Evolutionary conservation across 2,888 invertebrate species (phyloP).

Genomic region (Abrostola triplasia): DNA sequence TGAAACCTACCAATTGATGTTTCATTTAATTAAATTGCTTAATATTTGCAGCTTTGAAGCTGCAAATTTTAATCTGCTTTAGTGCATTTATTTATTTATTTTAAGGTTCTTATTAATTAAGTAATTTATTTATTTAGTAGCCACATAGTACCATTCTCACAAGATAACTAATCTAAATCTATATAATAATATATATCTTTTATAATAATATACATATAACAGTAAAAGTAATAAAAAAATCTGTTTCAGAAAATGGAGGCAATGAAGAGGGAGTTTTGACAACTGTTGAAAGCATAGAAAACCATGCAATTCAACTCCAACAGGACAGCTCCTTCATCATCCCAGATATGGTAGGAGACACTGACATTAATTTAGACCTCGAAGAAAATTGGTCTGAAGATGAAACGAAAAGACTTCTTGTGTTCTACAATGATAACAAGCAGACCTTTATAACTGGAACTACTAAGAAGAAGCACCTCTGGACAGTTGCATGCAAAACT

Average conservation of each 20-base stretch:
- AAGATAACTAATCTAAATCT: too few relatives aligned
- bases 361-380: constrained; percentile 27
- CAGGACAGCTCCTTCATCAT: constrained; percentile 59
- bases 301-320: constrained; percentile 60
- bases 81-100: too few relatives aligned
- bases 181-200: too few relatives aligned
- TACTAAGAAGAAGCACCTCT: constrained; percentile 74
- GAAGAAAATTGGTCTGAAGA: constrained; percentile 71
- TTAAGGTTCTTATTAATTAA: too few relatives aligned
- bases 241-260: constrained; percentile 70
- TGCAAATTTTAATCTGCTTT: too few relatives aligned
- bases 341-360: constrained; percentile 52
- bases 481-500: constrained; percentile 81
- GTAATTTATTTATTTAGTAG: too few relatives aligned
- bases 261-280: constrained; percentile 69
- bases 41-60: too few relatives aligned
- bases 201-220: too few relatives aligned
- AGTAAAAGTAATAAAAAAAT: too few relatives aligned
- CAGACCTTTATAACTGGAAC: constrained; percentile 71
- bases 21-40: too few relatives aligned
- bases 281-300: constrained; percentile 66
- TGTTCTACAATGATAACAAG: constrained; percentile 82
- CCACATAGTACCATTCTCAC: too few relatives aligned
- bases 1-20: too few relatives aligned
- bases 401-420: constrained; percentile 73